Percentiles rank a stretch among this genome's conserved stretches.
phyloP scores from a whole-genome alignment of 2,797 vertebrate species.

The Cercopithecus mitis region DNA sequence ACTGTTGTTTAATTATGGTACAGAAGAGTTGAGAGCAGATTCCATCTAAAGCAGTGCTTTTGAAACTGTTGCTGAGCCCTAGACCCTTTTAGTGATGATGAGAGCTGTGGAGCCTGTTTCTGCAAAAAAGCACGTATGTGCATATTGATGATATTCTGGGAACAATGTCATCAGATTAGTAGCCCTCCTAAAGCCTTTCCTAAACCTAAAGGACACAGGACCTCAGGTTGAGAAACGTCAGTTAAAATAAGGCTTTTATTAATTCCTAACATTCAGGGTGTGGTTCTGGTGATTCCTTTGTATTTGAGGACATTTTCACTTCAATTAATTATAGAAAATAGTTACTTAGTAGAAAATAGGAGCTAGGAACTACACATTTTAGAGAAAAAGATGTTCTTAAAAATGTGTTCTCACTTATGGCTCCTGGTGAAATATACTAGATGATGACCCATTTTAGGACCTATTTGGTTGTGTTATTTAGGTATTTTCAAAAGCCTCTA shows the following conservation, averaged over 20 bases:
- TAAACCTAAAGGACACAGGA: not conserved
- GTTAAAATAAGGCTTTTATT: not conserved
- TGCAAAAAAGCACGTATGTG: not conserved
- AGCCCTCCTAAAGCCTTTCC: not conserved
- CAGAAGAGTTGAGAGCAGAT: not conserved
- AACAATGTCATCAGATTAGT: not conserved
- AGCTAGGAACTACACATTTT: not conserved
- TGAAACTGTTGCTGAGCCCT: not conserved
- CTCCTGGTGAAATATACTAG: constrained; percentile 17
- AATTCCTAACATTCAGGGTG: not conserved
- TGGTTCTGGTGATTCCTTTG: not conserved
- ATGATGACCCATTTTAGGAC: constrained; percentile 58
- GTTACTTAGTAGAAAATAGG: not conserved
- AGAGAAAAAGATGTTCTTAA: not conserved
- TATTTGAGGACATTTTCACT: not conserved
- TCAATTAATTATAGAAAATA: not conserved
- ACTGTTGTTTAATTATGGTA: not conserved
- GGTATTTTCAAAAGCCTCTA: constrained; percentile 68
- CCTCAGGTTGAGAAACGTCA: not conserved
- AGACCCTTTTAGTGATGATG: not conserved
- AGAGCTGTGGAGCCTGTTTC: not conserved
- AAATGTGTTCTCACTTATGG: not conserved
- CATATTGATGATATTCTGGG: not conserved
- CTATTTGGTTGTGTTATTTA: constrained; percentile 59
- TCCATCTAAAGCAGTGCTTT: not conserved